Percentiles rank a stretch among this genome's conserved stretches.
Evolutionary conservation across 2,797 vertebrate genomes (phyloP).

Genomic region (Anabacerthia variegaticeps): DNA sequence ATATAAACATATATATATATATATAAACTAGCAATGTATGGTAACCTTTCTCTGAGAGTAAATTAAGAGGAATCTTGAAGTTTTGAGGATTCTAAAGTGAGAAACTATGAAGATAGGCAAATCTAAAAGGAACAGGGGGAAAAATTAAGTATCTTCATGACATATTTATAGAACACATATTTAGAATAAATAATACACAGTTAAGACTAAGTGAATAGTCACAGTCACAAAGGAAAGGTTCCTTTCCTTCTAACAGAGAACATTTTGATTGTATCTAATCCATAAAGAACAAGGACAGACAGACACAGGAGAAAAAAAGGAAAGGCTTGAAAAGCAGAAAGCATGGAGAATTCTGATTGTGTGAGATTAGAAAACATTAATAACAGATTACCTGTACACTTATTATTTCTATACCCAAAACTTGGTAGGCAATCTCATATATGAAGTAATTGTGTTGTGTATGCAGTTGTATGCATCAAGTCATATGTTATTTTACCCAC

Average conservation of each 20-base stretch:
- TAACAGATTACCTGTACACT: background rate
- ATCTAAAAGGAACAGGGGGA: background rate
- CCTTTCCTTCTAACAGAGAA: background rate
- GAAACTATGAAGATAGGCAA: background rate
- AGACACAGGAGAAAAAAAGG: background rate
- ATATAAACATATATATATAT: background rate
- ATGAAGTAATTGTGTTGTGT: background rate
- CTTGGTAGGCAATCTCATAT: background rate
- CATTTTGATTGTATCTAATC: background rate
- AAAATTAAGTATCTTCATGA: background rate
- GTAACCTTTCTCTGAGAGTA: background rate
- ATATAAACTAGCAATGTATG: background rate
- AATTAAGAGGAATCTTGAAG: background rate
- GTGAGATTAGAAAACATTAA: background rate
- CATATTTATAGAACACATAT: background rate
- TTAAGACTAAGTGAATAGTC: background rate
- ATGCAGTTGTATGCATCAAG: background rate
- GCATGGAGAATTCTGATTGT: background rate
- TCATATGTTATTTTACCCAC: background rate
- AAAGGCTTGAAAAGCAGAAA: slow-evolving; percentile 12
- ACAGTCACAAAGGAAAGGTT: background rate
- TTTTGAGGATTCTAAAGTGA: background rate
- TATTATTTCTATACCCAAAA: background rate
- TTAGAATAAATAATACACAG: background rate
- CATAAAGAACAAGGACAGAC: background rate